phyloP scores from a whole-genome alignment of 2,113 vertebrate species.

The Chunga burmeisteri region DNA sequence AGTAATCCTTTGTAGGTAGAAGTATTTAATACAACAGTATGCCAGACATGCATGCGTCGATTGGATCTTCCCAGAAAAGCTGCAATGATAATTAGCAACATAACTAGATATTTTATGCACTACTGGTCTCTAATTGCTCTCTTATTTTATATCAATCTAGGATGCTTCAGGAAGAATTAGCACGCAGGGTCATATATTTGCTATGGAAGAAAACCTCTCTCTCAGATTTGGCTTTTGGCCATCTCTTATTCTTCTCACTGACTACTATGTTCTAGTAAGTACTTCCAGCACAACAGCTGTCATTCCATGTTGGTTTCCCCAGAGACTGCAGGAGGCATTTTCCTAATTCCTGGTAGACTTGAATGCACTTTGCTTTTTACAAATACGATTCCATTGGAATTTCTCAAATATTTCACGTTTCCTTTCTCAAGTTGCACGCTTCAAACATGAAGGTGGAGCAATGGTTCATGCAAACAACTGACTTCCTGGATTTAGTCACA shows the following conservation, averaged over 20 bases:
- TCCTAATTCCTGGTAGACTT: not conserved
- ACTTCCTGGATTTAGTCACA: not conserved
- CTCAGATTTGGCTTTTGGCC: constrained; percentile 84
- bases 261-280: constrained; percentile 86
- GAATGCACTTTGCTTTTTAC: not conserved
- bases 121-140: not conserved
- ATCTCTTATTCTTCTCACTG: constrained; percentile 92
- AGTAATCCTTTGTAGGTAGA: not conserved
- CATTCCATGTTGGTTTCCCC: not conserved
- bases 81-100: not conserved
- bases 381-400: not conserved
- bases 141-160: constrained; percentile 67
- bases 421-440: not conserved
- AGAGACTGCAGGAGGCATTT: not conserved
- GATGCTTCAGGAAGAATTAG: constrained; percentile 82
- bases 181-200: constrained; percentile 82
- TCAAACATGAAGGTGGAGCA: not conserved
- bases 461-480: not conserved
- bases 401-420: not conserved
- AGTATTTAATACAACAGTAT: not conserved
- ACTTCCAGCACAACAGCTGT: not conserved
- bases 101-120: not conserved
- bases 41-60: not conserved
- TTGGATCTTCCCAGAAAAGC: not conserved
- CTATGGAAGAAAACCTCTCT: constrained; percentile 80